These are phyloP conservation scores for Scomber colias DNA, from an alignment of 2,113 vertebrate genomes.

Conservation along the genomic window DNA sequence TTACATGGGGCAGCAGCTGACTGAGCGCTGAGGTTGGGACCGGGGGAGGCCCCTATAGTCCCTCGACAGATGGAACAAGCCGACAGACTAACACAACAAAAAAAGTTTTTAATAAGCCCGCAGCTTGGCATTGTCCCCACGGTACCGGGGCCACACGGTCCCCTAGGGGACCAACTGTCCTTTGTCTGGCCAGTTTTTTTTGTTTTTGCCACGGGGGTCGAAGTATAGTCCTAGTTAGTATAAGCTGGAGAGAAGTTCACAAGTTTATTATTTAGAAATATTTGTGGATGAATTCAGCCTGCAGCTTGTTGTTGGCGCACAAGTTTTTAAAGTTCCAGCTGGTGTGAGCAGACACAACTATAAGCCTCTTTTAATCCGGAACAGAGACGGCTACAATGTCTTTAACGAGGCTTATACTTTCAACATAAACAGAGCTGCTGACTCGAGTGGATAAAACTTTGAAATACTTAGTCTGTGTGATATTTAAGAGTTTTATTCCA, in stretches of 20 bases:
- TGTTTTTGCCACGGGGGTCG: constrained; percentile 49
- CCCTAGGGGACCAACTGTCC: constrained; percentile 81
- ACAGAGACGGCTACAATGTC: background rate
- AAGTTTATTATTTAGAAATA: constrained; percentile 36
- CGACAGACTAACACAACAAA: constrained; percentile 84
- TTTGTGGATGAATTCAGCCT: background rate
- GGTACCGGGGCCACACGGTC: constrained; percentile 78
- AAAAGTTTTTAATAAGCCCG: constrained; percentile 89
- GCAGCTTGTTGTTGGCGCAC: background rate
- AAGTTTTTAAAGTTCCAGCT: constrained; percentile 38
- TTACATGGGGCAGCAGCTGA: constrained; percentile 97
- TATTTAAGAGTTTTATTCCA: background rate
- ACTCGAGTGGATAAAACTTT: background rate
- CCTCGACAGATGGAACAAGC: constrained; percentile 96
- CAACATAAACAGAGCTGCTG: background rate
- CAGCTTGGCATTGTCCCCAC: constrained; percentile 86
- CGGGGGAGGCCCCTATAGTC: constrained; percentile 82
- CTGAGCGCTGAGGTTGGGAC: constrained; percentile 81
- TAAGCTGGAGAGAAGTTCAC: constrained; percentile 3
- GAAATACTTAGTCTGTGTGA: background rate
- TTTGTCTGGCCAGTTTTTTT: constrained; percentile 85
- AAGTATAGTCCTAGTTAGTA: constrained; percentile 50
- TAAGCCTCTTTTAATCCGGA: constrained; percentile 35
- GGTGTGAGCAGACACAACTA: constrained; percentile 14
- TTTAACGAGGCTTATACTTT: background rate